Base-by-base conservation (phyloP, 2,113 vertebrate genomes). In the Salminus brasiliensis region DNA sequence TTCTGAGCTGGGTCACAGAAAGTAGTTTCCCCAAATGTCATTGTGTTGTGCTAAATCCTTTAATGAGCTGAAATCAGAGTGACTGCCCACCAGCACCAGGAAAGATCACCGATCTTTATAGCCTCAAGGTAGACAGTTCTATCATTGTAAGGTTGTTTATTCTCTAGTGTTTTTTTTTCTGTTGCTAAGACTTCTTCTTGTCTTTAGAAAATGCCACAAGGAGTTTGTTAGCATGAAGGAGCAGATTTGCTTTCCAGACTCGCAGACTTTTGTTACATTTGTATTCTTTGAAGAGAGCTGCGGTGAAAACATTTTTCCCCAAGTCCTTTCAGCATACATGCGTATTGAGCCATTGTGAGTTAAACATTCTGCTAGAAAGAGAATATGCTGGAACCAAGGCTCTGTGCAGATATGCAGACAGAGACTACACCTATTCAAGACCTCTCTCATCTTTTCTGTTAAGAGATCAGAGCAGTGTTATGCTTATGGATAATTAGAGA, bases 331-430 rank as follows among this genome's bases (percentile, higher is more conserved):
- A 39, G n/a, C 30, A 30, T 11, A 29, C 25, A 43, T 36, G 53
- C 13, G 55, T 45, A 65, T 32, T 30, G 63, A 68, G 34, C 23
- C 7, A 16, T 41, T 77, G 65, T 52, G 47, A 23, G 32, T 15
- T 32, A 55, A 39, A 55, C 34, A 52, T 69, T 77, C 47, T 12
- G n/a, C 32, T 57, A 77, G 59, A 69, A 55, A 53, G 49, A 53
- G 63, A 69, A 43, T 52, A 59, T 41, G 30, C 25, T 74, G 10
- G 25, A 41, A 67, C 34, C 63, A 68, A 69, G 75, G 49, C 63
- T 52, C 21, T 69, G 18, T 21, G 18, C 11, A 11, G 29, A 12
- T 3, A 36, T 55, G n/a, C 21, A 53, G 45, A 6, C 62, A 66
- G 32, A 39, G 21, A 36, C 23, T 9, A 25, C 47, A 52, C 47